Base-by-base conservation (phyloP, 2,888 invertebrate species). In the Napeogenes inachia region DNA sequence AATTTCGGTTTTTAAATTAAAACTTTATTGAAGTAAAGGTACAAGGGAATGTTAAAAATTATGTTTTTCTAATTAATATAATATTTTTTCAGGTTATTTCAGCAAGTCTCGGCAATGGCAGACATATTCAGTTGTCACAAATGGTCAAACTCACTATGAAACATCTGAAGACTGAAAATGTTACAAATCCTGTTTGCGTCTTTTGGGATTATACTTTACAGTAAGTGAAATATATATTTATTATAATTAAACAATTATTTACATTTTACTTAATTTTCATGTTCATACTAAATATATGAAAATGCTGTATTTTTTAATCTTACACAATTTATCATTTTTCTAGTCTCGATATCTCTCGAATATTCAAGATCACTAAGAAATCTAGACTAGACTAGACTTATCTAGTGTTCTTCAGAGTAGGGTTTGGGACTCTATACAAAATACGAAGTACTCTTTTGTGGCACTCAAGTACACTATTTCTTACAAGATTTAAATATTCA, bases 181-280 rank as follows among this genome's bases (percentile, higher is more conserved):
- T 97, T 61, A 95, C 96, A 60, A 97, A 97, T 87, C 96, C 98
- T 0, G 94, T 94, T 2, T 98, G 98, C 79, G 97, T 97, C 13
- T 98, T 96, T 87, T 98, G 98, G 97, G 96, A 97, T 87, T 97
- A 96, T 77, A 95, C 94, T 13, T 93, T 94, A 75, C 95, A 94
- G 94, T 95, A 86, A 91, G 91, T 87, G 46, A 54, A 5, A 47
- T 6, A 30, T 6, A 50, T 50, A 13, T 50, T 50, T 10, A 10
- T n/a, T 13, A 47, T n/a, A 13, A 13, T 5, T 2, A n/a, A 13
- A 13, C 13, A 47, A n/a, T 6, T 47, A 13, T 47, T 38, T 38
- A 38, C 4, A 38, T 38, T 8, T 38, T 21, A 21, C 21, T 21
- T 21, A 21, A 21, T 21, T 21, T 21, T 21, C 21, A 21, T 0